Evolutionary conservation across 2,797 vertebrate species (phyloP).

Genomic region (Dendrocincla fuliginosa): DNA sequence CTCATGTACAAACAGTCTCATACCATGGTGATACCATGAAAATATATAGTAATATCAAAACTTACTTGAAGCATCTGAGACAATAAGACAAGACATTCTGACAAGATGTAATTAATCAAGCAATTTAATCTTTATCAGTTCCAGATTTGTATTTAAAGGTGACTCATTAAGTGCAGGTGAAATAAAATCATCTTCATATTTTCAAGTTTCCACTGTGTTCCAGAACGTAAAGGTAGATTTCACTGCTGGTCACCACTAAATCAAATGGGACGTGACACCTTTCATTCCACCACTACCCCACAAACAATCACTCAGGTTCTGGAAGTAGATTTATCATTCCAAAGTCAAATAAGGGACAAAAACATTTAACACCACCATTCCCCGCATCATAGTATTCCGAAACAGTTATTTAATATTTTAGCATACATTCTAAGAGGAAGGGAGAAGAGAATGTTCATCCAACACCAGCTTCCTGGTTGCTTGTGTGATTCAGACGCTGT

Average conservation of each 20-base stretch:
- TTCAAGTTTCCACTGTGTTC: not conserved
- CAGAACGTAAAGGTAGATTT: not conserved
- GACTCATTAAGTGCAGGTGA: not conserved
- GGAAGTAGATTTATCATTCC: not conserved
- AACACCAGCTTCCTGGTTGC: not conserved
- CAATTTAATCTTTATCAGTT: not conserved
- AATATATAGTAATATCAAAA: not conserved
- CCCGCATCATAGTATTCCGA: not conserved
- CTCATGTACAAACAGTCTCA: not conserved
- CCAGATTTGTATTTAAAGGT: not conserved
- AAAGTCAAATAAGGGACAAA: not conserved
- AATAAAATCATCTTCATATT: not conserved
- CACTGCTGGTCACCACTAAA: not conserved
- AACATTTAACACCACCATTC: not conserved
- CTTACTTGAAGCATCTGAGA: not conserved
- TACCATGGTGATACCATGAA: not conserved
- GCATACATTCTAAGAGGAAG: not conserved
- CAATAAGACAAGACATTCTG: not conserved
- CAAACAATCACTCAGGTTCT: not conserved
- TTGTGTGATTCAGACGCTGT: not conserved
- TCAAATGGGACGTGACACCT: not conserved
- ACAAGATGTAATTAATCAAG: not conserved
- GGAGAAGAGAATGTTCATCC: not conserved
- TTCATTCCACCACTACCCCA: not conserved
- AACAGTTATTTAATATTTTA: not conserved